Evolutionary conservation across 2,888 invertebrate genomes (phyloP).

Genomic region (Busseola fusca): DNA sequence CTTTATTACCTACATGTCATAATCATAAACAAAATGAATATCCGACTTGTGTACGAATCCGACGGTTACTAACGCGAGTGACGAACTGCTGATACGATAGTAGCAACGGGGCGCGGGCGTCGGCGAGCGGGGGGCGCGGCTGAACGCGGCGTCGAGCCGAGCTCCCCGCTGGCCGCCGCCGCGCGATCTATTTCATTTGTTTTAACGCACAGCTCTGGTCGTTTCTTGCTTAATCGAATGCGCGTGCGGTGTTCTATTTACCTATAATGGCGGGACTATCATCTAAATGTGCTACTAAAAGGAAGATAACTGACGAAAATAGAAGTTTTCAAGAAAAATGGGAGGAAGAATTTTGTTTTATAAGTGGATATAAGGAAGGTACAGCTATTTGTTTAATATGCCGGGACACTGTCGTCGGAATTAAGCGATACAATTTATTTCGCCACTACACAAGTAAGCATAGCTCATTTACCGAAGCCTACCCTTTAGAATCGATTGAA

Average conservation of each 20-base stretch:
- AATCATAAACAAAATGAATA: too few species aligned
- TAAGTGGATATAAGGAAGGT: background rate
- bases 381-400: slow-evolving; percentile 6
- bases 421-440: slow-evolving; percentile 7
- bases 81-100: too few species aligned
- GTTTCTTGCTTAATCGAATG: background rate
- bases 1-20: too few species aligned
- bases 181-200: too few species aligned
- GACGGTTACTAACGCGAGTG: too few species aligned
- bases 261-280: background rate
- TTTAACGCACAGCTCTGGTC: background rate
- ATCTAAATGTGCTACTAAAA: slow-evolving; percentile 1
- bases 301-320: background rate
- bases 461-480: background rate
- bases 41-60: too few species aligned
- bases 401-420: slow-evolving; percentile 1
- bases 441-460: slow-evolving; percentile 2
- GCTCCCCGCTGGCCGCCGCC: too few species aligned
- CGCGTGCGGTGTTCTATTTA: background rate
- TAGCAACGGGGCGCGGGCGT: too few species aligned
- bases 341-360: background rate
- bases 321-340: slow-evolving; percentile 2
- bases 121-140: too few species aligned
- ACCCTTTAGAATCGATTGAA: background rate
- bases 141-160: too few species aligned